Base-by-base conservation (phyloP, 2,888 invertebrate genomes). In the Toxonevra muliebris region DNA sequence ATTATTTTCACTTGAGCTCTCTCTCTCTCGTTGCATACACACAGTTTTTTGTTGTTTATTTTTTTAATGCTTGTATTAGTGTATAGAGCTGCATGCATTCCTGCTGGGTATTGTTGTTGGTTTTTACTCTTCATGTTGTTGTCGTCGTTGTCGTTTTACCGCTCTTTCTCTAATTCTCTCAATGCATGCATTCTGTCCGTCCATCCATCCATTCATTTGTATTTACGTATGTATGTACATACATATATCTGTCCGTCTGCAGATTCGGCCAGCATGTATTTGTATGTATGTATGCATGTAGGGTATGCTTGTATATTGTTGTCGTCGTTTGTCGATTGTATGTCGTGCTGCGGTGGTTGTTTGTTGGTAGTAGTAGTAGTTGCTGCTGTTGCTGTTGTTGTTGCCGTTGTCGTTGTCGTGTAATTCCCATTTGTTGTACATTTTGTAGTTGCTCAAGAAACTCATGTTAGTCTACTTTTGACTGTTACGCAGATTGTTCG, bases 401-500 rank as follows among this genome's bases (percentile, higher is more conserved):
- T 61, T 68, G 70, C 63, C 70, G 68, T 72, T 71, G 69, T 70
- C 71, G 79, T 82, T 80, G 81, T 82, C 81, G 81, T 82, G 82
- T 83, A 81, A 81, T 82, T 80, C 82, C 82, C 82, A 82, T 82
- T 82, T 82, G 81, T 81, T 79, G 81, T 81, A 80, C 82, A 82
- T 80, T 82, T 82, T 82, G 82, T 83, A 81, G 82, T 81, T 82
- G 80, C 82, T 81, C 82, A 82, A 81, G 80, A 79, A 82, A 82
- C 79, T 82, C 83, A 81, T 84, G 85, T 84, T 84, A 84, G 84
- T 84, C 84, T 83, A 82, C 82, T 83, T 85, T 84, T 83, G 84
- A 84, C 84, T 84, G 85, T 83, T 83, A 83, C 81, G 82, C 81
- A 80, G 83, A 81, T 84, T 81, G 84, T 84, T 82, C 79, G 80